Base-by-base conservation (phyloP, 2,113 vertebrate species). In the Crotalus helleri region DNA sequence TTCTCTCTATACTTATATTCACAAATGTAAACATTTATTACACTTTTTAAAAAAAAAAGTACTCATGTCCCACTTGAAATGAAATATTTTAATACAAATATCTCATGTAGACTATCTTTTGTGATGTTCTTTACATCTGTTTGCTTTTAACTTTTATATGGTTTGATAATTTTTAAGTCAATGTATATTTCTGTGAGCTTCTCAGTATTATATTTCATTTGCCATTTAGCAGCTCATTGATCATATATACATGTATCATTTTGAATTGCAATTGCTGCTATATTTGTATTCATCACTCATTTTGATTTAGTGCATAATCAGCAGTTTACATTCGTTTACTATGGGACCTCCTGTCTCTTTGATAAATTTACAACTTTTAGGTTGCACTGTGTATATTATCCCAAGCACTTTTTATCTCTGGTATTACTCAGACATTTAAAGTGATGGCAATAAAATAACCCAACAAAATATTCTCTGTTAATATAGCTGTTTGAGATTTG, bases 301-400 rank as follows among this genome's bases (percentile, higher is more conserved):
- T 94, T 97, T 97, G 98, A 98, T 98, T 98, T 98, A 98, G 96
- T 97, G 97, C 96, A 97, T 97, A 97, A 97, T 97, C 98, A 98
- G 97, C 97, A 97, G 95, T 97, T 98, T 96, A 96, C 95, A 97
- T 98, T 97, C 95, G 95, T 97, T 96, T 97, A 98, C 97, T 74
- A 87, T 95, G 94, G 95, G 95, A 96, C 74, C 94, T 95, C 93
- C 59, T 93, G 91, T 95, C 96, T 95, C 74, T 95, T 93, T 97
- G 97, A 97, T 97, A 96, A 97, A 98, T 98, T 96, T 97, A 94
- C 95, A 94, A 92, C 95, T 95, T 96, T 95, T 89, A 95, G 96
- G 94, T 94, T 96, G 92, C 95, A 95, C 96, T 92, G 85, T 93
- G 92, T 96, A 93, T 85, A 87, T 95, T 95, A 95, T 94, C 94